These are phyloP conservation scores for Toxotes lorentzi DNA, from an alignment of 2,797 vertebrate genomes.

Conservation along the genomic window DNA sequence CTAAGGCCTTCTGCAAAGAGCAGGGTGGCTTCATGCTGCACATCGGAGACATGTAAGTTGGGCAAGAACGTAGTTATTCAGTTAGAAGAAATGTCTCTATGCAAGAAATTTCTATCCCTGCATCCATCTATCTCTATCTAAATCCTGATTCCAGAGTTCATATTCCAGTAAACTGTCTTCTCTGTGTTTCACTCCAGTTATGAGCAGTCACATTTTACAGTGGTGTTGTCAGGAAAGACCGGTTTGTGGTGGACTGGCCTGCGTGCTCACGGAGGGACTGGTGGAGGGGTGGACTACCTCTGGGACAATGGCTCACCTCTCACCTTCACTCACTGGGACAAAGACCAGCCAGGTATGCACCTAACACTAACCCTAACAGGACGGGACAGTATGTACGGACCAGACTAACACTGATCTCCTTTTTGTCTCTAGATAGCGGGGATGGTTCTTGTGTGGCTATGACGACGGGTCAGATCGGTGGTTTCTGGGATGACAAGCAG, in stretches of 20 bases:
- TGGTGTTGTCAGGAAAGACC: slow-evolving; percentile 70
- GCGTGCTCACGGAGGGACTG: slow-evolving; percentile 66
- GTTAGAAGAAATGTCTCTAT: neutral
- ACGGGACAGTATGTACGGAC: too few relatives aligned
- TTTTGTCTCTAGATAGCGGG: slow-evolving; percentile 70
- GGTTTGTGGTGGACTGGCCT: slow-evolving; percentile 87
- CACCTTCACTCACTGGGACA: slow-evolving; percentile 87
- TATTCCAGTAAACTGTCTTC: neutral
- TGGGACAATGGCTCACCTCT: slow-evolving; percentile 82
- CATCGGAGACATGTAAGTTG: slow-evolving; percentile 84
- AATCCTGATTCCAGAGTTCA: neutral
- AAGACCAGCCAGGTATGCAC: slow-evolving; percentile 83
- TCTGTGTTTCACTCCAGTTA: slow-evolving; percentile 73
- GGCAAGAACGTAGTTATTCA: neutral
- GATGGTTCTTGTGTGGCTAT: slow-evolving; percentile 86
- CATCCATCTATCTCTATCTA: too few relatives aligned
- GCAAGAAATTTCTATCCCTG: too few relatives aligned
- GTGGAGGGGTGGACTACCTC: slow-evolving; percentile 83
- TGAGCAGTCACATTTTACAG: slow-evolving; percentile 86
- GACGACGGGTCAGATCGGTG: slow-evolving; percentile 78
- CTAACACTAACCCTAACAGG: neutral
- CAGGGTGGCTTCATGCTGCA: slow-evolving; percentile 79
- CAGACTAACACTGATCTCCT: neutral
- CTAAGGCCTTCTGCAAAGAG: slow-evolving; percentile 80
- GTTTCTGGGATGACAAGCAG: slow-evolving; percentile 86